phyloP scores from a whole-genome alignment of 1,140 invertebrate species.

The Asbolus verrucosus region DNA sequence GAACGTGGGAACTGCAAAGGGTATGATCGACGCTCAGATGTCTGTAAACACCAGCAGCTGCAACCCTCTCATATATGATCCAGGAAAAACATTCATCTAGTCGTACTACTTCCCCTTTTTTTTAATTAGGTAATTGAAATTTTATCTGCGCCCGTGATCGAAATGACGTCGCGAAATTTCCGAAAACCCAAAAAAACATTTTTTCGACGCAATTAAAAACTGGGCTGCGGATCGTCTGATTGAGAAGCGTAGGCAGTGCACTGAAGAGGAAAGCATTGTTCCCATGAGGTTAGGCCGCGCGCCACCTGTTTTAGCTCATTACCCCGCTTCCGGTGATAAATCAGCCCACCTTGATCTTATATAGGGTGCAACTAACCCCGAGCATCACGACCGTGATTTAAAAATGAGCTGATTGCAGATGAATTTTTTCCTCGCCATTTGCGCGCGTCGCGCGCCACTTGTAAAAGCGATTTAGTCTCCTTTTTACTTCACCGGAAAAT shows the following conservation, averaged over 20 bases:
- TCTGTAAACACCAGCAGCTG: conserved; percentile 52
- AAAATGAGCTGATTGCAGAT: neutral
- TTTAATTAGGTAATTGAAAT: conserved; percentile 14
- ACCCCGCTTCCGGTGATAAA: conserved; percentile 62
- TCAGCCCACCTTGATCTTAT: conserved; percentile 47
- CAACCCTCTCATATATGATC: conserved; percentile 14
- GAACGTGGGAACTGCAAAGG: conserved; percentile 47
- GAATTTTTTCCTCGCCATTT: too few species aligned
- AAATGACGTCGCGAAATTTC: too few species aligned
- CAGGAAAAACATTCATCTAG: too few species aligned
- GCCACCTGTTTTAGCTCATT: conserved; percentile 62
- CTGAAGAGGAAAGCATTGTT: conserved; percentile 29
- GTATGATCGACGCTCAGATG: conserved; percentile 49
- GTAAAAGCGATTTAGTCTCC: too few species aligned
- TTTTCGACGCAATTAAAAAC: conserved; percentile 24
- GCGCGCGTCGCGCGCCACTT: neutral
- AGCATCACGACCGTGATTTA: too few species aligned
- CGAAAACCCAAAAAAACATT: too few species aligned
- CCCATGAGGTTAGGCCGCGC: conserved; percentile 46
- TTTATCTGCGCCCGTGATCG: too few species aligned
- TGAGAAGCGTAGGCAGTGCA: conserved; percentile 24
- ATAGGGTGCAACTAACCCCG: neutral
- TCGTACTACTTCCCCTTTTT: neutral
- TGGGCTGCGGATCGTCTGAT: conserved; percentile 1
- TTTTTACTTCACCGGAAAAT: too few species aligned